Conservation (phyloP, 2,113 vertebrate genomes). For the Accipiter virgatus region DNA sequence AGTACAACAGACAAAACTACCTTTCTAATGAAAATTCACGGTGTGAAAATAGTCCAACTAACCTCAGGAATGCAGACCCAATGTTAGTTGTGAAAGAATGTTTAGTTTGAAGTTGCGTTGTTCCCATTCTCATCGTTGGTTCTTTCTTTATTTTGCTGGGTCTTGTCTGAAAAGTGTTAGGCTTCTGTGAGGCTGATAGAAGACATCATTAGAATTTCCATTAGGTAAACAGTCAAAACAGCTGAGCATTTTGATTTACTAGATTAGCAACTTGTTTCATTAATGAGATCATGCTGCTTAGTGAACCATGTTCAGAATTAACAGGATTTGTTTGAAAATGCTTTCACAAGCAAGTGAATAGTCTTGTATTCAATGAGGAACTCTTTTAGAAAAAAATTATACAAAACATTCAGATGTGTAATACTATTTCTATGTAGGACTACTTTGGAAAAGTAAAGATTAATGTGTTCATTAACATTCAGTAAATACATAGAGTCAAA, state of each 20-base stretch:
- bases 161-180: background rate
- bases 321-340: slow-evolving; percentile 48
- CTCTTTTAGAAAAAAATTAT: slow-evolving; percentile 1
- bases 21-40: background rate
- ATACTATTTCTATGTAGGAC: background rate
- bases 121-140: background rate
- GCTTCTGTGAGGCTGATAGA: background rate
- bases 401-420: background rate
- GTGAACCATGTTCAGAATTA: slow-evolving; percentile 61
- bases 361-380: slow-evolving; percentile 16
- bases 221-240: slow-evolving; percentile 48
- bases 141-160: background rate
- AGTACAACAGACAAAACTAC: background rate
- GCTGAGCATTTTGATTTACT: slow-evolving; percentile 50
- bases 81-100: background rate
- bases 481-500: slow-evolving; percentile 10
- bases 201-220: slow-evolving; percentile 42
- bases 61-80: background rate
- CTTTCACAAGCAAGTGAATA: slow-evolving; percentile 34
- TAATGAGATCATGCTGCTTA: slow-evolving; percentile 47
- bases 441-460: slow-evolving; percentile 9
- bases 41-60: background rate
- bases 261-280: slow-evolving; percentile 44
- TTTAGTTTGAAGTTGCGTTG: background rate
- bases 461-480: slow-evolving; percentile 36